Evolutionary conservation across 2,113 vertebrate species (phyloP).

Genomic region (Carettochelys insculpta): DNA sequence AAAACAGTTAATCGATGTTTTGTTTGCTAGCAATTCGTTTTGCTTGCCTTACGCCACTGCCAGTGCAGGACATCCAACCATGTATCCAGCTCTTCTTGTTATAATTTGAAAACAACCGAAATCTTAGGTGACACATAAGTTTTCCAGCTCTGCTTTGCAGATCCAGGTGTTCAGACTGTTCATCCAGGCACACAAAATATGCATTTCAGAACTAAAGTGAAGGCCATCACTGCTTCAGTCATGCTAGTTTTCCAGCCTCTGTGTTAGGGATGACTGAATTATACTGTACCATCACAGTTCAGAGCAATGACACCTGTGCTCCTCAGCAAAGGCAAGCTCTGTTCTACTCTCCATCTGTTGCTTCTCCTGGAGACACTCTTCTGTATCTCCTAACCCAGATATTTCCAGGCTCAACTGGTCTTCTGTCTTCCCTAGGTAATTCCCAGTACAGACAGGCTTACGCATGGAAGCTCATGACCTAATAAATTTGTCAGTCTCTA

Average conservation of each 20-base stretch:
- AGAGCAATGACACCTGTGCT: not conserved
- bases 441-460: not conserved
- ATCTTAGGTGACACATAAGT: not conserved
- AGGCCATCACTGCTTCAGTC: rapidly evolving
- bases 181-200: not conserved
- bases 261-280: not conserved
- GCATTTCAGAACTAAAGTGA: rapidly evolving
- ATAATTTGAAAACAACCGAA: not conserved
- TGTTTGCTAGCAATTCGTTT: not conserved
- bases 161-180: not conserved
- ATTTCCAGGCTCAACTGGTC: not conserved
- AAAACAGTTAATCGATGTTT: not conserved
- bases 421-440: not conserved
- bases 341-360: not conserved
- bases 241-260: not conserved
- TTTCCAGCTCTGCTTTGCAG: not conserved
- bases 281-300: not conserved
- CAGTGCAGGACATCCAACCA: not conserved
- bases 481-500: no score
- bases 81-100: not conserved
- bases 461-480: no score
- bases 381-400: not conserved
- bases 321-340: not conserved
- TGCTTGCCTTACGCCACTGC: not conserved
- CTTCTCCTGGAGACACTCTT: not conserved